These are phyloP conservation scores for Parotocinclus haroldoi DNA, from an alignment of 2,797 vertebrate species.

Conservation along the genomic window DNA sequence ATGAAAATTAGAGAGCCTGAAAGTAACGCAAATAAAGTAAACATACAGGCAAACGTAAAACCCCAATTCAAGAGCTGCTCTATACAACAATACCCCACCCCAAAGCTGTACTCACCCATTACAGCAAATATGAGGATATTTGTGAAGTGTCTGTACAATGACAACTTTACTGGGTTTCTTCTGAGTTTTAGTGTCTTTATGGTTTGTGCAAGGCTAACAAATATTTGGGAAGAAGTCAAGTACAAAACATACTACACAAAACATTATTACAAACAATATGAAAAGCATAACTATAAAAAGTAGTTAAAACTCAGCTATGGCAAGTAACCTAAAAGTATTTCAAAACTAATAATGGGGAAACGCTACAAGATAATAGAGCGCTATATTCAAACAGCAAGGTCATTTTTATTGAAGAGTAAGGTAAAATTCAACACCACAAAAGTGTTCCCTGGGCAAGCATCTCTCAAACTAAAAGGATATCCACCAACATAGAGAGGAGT, in stretches of 20 bases:
- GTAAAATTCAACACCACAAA: no score
- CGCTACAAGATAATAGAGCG: no score
- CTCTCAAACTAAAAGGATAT: slow-evolving; percentile 78
- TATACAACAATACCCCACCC: background rate
- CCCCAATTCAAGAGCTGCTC: no score
- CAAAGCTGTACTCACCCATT: slow-evolving; percentile 68
- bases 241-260: slow-evolving; percentile 50
- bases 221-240: slow-evolving; percentile 80
- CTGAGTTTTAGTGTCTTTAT: slow-evolving; percentile 86
- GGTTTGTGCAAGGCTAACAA: slow-evolving; percentile 87
- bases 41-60: background rate
- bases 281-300: background rate
- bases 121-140: slow-evolving; percentile 86
- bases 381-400: background rate
- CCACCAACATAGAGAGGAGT: slow-evolving; percentile 89
- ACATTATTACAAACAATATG: background rate
- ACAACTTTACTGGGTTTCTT: slow-evolving; percentile 84
- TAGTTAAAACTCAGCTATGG: no score
- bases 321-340: background rate
- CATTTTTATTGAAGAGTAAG: background rate
- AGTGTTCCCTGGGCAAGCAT: no score
- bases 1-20: slow-evolving; percentile 85
- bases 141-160: slow-evolving; percentile 86
- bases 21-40: slow-evolving; percentile 4
- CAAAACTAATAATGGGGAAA: background rate